These are phyloP conservation scores for Smittia sp. DNA, from an alignment of 2,888 invertebrate species.

Conservation along the genomic window DNA sequence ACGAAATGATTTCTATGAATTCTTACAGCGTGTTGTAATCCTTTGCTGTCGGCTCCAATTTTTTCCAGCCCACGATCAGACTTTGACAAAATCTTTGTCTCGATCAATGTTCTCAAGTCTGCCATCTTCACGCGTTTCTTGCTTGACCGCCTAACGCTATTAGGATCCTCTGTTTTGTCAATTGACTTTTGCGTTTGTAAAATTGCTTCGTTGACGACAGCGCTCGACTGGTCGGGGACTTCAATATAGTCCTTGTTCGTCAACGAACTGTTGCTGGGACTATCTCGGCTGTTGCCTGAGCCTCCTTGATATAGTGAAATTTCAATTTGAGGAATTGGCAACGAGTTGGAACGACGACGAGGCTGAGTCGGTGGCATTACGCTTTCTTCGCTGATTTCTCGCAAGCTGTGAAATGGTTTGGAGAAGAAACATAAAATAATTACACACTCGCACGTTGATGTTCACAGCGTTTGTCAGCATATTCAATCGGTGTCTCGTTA, in stretches of 20 bases:
- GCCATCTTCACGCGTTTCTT: slow-evolving; percentile 89
- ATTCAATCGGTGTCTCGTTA: slow-evolving; percentile 62
- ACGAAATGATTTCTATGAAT: not conserved
- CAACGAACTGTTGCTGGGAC: slow-evolving; percentile 50
- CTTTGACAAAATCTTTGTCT: slow-evolving; percentile 85
- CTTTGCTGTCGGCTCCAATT: slow-evolving; percentile 72
- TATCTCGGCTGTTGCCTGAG: slow-evolving; percentile 55
- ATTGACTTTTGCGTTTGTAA: slow-evolving; percentile 42
- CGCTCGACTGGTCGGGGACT: slow-evolving; percentile 67
- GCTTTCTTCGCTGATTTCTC: slow-evolving; percentile 81
- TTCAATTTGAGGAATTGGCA: slow-evolving; percentile 91
- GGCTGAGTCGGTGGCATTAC: slow-evolving; percentile 73
- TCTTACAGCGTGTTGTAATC: slow-evolving; percentile 65
- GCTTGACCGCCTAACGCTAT: slow-evolving; percentile 64
- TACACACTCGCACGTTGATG: not conserved
- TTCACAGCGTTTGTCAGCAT: not conserved
- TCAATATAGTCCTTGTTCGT: slow-evolving; percentile 71
- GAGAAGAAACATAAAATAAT: not conserved
- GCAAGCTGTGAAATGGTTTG: slow-evolving; percentile 59
- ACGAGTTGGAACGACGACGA: slow-evolving; percentile 83
- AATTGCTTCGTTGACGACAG: slow-evolving; percentile 38
- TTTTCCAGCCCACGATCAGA: slow-evolving; percentile 89
- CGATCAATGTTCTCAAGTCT: slow-evolving; percentile 86
- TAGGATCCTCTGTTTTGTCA: slow-evolving; percentile 43
- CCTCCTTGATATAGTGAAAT: slow-evolving; percentile 81